phyloP scores from a whole-genome alignment of 2,797 vertebrate genomes.

The Tangara arthus region DNA sequence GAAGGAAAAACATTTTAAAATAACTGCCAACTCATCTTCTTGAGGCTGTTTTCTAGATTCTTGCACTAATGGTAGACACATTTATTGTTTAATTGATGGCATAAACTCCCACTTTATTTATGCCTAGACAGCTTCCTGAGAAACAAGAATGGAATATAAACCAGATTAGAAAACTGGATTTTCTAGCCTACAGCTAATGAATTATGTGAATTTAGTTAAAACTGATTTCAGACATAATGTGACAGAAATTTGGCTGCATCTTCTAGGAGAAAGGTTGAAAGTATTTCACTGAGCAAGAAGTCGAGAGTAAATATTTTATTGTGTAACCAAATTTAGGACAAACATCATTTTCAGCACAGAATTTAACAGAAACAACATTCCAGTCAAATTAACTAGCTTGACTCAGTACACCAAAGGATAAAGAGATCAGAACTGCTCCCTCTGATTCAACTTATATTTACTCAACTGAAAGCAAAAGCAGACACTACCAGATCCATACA shows the following conservation, averaged over 20 bases:
- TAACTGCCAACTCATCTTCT: background rate
- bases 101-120: background rate
- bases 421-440: background rate
- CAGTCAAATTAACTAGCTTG: conserved; percentile 6
- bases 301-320: conserved; percentile 48
- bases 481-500: background rate
- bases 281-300: conserved; percentile 46
- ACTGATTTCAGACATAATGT: conserved; percentile 31
- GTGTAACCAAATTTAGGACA: conserved; percentile 26
- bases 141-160: conserved; percentile 45
- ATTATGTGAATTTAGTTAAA: conserved; percentile 40
- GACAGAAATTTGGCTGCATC: conserved; percentile 47
- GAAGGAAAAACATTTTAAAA: background rate
- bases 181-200: conserved; percentile 22
- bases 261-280: conserved; percentile 36
- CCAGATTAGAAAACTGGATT: conserved; percentile 24
- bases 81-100: background rate
- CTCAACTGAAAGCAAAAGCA: background rate
- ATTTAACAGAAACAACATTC: conserved; percentile 34
- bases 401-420: background rate
- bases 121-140: conserved; percentile 26
- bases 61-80: background rate
- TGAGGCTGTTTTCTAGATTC: background rate
- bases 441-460: conserved; percentile 31
- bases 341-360: conserved; percentile 7